Evolutionary conservation across 2,113 vertebrate genomes (phyloP).

Genomic region (Oncorhynchus mykiss): DNA sequence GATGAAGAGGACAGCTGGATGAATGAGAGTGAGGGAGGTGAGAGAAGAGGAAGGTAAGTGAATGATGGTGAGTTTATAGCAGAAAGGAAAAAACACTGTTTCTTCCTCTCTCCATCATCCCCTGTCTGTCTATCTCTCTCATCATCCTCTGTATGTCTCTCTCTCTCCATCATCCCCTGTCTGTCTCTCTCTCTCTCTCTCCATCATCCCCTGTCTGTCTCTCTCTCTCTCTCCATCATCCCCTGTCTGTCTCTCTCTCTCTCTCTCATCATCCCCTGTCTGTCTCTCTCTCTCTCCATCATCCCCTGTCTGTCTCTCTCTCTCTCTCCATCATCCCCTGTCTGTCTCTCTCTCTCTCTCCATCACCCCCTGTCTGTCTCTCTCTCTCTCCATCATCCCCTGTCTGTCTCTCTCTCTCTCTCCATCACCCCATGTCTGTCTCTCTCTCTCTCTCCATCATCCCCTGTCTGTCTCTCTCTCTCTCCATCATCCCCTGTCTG

Average conservation of each 20-base stretch:
- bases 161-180: too few relatives aligned
- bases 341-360: slow-evolving; percentile 9
- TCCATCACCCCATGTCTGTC: too few relatives aligned
- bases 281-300: not conserved
- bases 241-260: not conserved
- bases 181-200: too few relatives aligned
- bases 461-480: too few relatives aligned
- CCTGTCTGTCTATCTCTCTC: too few relatives aligned
- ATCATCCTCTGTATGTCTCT: too few relatives aligned
- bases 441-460: not conserved
- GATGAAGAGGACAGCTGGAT: too few relatives aligned
- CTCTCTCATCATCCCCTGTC: not conserved
- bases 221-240: not conserved
- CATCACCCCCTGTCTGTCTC: not conserved
- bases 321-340: not conserved
- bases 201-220: not conserved
- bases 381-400: not conserved
- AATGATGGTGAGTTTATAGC: too few relatives aligned
- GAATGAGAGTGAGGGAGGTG: too few relatives aligned
- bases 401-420: not conserved
- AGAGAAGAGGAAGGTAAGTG: too few relatives aligned
- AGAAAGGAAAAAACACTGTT: too few relatives aligned
- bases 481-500: not conserved
- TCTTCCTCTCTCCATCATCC: not conserved
- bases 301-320: not conserved